Percentiles rank a stretch among this genome's conserved stretches.
These are phyloP conservation scores for Daubentonia madagascariensis DNA, from an alignment of 2,113 vertebrate genomes.

Conservation along the genomic window DNA sequence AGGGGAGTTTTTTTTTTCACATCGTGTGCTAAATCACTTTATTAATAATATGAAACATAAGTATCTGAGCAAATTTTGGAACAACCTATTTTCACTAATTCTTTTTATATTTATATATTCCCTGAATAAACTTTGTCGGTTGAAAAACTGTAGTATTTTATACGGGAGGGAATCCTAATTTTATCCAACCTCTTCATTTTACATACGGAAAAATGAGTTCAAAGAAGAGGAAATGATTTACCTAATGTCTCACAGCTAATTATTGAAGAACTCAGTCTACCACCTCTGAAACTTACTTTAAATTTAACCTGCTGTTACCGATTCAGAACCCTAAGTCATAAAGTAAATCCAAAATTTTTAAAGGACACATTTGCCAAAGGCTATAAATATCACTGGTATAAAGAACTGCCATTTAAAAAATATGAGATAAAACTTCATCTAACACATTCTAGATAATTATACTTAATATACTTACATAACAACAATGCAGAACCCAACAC, in stretches of 20 bases:
- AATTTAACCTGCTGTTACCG: background rate
- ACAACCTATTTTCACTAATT: background rate
- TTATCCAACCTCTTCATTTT: background rate
- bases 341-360: background rate
- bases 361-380: background rate
- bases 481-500: constrained; percentile 88
- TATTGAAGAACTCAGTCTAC: background rate
- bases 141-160: background rate
- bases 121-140: background rate
- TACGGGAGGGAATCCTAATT: background rate
- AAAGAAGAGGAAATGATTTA: background rate
- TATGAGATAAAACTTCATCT: background rate
- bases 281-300: background rate
- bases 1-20: background rate
- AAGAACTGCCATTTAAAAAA: background rate
- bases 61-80: background rate
- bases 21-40: background rate
- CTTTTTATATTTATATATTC: background rate
- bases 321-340: background rate
- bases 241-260: background rate
- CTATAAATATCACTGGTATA: background rate
- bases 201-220: background rate
- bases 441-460: background rate
- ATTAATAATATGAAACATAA: background rate
- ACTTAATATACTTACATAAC: constrained; percentile 90